Evolutionary conservation across 92 coral and sea anemone genomes (phyloP).

Genomic region (Paragorgia papillata): DNA sequence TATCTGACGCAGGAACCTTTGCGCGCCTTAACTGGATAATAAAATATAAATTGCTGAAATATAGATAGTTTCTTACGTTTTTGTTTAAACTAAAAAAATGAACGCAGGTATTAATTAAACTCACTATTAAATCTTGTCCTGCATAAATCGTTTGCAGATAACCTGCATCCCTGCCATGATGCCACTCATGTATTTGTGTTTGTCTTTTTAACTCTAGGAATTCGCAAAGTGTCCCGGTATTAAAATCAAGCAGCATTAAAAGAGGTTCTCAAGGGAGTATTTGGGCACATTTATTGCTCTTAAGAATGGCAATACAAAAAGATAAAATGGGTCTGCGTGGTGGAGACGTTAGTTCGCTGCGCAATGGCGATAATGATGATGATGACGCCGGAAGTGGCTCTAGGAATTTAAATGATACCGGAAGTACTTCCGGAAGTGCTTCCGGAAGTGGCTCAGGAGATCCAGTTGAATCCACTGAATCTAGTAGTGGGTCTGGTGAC

Average conservation of each 20-base stretch:
- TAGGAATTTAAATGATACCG: not conserved
- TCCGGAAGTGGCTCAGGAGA: not conserved
- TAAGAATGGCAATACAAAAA: not conserved
- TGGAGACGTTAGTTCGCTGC: not conserved
- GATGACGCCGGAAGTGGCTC: not conserved
- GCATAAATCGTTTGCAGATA: no score
- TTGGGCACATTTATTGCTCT: not conserved
- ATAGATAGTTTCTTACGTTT: no score
- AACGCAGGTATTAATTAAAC: no score
- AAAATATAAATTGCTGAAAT: no score
- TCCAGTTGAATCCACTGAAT: no score
- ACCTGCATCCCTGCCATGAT: not conserved
- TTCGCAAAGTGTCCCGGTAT: not conserved
- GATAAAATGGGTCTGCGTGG: not conserved
- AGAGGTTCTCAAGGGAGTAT: not conserved
- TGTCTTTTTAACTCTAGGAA: not conserved
- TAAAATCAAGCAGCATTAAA: not conserved
- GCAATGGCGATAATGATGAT: not conserved
- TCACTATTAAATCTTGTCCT: no score
- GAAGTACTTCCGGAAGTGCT: not conserved
- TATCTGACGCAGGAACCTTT: no score
- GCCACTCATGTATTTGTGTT: not conserved
- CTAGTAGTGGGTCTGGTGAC: not conserved
- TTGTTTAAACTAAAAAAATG: no score
- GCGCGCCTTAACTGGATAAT: no score